phyloP scores from a whole-genome alignment of 2,888 invertebrate species.

The Polydrusus cervinus region DNA sequence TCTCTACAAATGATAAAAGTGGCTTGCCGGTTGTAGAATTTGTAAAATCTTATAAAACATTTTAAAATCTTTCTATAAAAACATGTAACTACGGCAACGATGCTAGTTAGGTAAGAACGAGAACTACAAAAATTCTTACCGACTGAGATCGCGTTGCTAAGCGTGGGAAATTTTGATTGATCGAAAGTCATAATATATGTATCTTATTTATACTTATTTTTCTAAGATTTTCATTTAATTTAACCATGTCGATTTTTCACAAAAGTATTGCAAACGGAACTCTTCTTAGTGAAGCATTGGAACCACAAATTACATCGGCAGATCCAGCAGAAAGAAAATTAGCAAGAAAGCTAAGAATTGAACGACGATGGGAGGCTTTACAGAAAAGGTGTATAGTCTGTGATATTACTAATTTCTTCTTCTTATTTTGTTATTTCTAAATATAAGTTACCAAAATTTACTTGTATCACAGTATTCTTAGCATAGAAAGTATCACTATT shows the following conservation, averaged over 20 bases:
- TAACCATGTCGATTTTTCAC: neutral
- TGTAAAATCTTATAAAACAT: no score
- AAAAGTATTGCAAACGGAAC: constrained; percentile 15
- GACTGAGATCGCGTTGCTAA: constrained; percentile 14
- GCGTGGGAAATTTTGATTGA: constrained; percentile 41
- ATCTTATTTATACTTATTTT: neutral
- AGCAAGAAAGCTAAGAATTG: constrained; percentile 80
- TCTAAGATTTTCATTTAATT: neutral
- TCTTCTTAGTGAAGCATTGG: constrained; percentile 37
- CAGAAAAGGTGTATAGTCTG: constrained; percentile 71
- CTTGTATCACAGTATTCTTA: no score
- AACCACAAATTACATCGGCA: constrained; percentile 72
- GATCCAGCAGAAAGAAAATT: constrained; percentile 82
- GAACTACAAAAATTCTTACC: neutral
- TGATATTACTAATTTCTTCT: no score
- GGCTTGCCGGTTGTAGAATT: no score
- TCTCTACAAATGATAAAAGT: no score
- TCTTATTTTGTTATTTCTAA: no score
- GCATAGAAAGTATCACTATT: no score
- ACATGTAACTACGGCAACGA: constrained; percentile 29
- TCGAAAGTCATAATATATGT: neutral
- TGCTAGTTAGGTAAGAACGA: constrained; percentile 7
- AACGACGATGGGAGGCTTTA: constrained; percentile 76
- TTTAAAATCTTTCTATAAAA: no score
- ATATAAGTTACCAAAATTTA: no score